These are phyloP conservation scores for Eupithecia dodoneata DNA, from an alignment of 2,888 invertebrate species.

Conservation along the genomic window DNA sequence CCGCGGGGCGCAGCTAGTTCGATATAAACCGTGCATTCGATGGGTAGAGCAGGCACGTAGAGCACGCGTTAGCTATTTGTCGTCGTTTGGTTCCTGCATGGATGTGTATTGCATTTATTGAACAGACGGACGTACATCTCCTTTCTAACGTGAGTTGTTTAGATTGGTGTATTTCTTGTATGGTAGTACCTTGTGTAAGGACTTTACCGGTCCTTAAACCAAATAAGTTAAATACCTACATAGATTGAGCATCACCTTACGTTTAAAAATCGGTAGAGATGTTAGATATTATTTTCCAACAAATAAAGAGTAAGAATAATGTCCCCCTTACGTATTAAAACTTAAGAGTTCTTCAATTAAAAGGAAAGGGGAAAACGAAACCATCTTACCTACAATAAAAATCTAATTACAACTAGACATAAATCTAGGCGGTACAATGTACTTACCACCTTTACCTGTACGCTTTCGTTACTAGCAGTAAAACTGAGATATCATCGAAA, in stretches of 20 bases:
- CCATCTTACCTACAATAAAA: not conserved
- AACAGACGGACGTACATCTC: not conserved
- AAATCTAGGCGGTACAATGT: not conserved
- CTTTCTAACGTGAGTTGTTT: not conserved
- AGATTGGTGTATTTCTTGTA: not conserved
- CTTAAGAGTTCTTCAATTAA: no score
- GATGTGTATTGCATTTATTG: constrained; percentile 18
- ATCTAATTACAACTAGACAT: not conserved
- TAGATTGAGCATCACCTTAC: no score
- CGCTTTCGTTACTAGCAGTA: not conserved
- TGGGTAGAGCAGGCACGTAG: not conserved
- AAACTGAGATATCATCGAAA: constrained; percentile 2
- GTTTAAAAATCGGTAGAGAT: no score
- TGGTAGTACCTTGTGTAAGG: no score
- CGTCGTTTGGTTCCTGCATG: constrained; percentile 22
- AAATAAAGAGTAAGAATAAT: no score
- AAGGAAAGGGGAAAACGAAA: not conserved
- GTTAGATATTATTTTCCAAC: no score
- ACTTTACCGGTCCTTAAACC: no score
- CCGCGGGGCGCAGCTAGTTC: not conserved
- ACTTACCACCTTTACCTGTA: not conserved
- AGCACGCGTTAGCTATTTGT: constrained; percentile 25
- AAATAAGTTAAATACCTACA: no score
- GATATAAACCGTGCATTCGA: not conserved
- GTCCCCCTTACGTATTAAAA: no score